phyloP scores from a whole-genome alignment of 2,888 invertebrate genomes.

The Coelopa pilipes region DNA sequence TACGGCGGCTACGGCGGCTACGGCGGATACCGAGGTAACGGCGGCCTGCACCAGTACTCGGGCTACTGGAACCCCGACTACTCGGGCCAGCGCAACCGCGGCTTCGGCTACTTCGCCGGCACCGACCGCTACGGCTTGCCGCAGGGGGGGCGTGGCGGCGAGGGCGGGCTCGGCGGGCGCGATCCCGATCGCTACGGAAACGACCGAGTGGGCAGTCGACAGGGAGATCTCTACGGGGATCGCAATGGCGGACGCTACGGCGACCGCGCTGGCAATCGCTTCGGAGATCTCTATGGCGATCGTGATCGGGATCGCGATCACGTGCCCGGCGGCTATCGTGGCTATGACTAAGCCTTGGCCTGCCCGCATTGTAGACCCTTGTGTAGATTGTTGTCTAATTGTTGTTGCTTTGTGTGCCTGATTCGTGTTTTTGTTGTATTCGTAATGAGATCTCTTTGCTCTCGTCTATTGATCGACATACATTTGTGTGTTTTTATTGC shows the following conservation, averaged over 20 bases:
- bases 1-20: conserved; percentile 65
- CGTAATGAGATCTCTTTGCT: too few relatives aligned
- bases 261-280: too few relatives aligned
- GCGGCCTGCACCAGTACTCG: conserved; percentile 71
- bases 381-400: conserved; percentile 18
- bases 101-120: conserved; percentile 70
- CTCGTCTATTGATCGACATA: neutral
- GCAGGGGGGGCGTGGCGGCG: conserved; percentile 38
- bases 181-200: conserved; percentile 45
- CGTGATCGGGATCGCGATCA: conserved; percentile 44
- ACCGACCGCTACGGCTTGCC: conserved; percentile 63
- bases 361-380: neutral
- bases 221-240: too few relatives aligned
- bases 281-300: too few relatives aligned
- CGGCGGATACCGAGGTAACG: conserved; percentile 73
- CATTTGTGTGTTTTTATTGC: conserved; percentile 9
- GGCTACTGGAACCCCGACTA: conserved; percentile 72
- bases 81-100: conserved; percentile 70
- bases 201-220: conserved; percentile 44
- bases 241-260: too few relatives aligned
- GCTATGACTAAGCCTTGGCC: conserved; percentile 52
- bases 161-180: conserved; percentile 28
- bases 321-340: conserved; percentile 45
- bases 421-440: conserved; percentile 25
- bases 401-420: conserved; percentile 25